These are phyloP conservation scores for Melopsittacus undulatus DNA, from an alignment of 2,797 vertebrate species.

Conservation along the genomic window DNA sequence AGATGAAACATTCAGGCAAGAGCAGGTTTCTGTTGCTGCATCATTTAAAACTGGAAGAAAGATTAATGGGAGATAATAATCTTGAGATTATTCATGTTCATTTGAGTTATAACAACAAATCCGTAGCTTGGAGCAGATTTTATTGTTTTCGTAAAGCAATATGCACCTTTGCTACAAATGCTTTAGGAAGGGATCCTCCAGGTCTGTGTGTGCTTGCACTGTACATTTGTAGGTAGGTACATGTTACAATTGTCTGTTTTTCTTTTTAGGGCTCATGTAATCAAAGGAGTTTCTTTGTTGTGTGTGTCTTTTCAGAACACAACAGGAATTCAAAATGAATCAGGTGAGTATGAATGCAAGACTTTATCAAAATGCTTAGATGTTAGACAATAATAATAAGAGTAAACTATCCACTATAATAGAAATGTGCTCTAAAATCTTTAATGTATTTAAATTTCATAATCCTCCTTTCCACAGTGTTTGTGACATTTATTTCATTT, in stretches of 20 bases:
- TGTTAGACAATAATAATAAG: conserved; percentile 51
- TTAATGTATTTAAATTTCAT: not conserved
- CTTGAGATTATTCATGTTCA: not conserved
- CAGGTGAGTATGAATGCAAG: conserved; percentile 79
- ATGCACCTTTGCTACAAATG: not conserved
- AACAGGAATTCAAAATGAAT: conserved; percentile 81
- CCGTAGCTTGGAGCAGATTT: not conserved
- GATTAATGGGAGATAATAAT: not conserved
- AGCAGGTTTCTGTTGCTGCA: not conserved
- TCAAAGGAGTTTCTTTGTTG: conserved; percentile 78
- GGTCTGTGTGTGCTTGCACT: conserved; percentile 57
- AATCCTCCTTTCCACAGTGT: not conserved
- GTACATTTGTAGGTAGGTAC: conserved; percentile 50
- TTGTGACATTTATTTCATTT: not conserved
- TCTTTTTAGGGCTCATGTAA: conserved; percentile 81
- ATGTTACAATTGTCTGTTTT: conserved; percentile 77
- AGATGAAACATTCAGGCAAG: not conserved
- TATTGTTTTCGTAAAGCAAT: not conserved
- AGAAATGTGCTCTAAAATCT: not conserved
- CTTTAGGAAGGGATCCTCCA: conserved; percentile 4
- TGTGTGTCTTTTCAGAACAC: conserved; percentile 77
- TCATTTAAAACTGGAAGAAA: not conserved
- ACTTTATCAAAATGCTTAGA: conserved; percentile 66
- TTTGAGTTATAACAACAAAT: not conserved
- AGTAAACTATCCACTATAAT: conserved; percentile 18